A percentile compares a stretch with the other conserved stretches of the same genome.
Evolutionary conservation across 2,113 vertebrate species (phyloP).

Genomic region (Ondatra zibethicus): DNA sequence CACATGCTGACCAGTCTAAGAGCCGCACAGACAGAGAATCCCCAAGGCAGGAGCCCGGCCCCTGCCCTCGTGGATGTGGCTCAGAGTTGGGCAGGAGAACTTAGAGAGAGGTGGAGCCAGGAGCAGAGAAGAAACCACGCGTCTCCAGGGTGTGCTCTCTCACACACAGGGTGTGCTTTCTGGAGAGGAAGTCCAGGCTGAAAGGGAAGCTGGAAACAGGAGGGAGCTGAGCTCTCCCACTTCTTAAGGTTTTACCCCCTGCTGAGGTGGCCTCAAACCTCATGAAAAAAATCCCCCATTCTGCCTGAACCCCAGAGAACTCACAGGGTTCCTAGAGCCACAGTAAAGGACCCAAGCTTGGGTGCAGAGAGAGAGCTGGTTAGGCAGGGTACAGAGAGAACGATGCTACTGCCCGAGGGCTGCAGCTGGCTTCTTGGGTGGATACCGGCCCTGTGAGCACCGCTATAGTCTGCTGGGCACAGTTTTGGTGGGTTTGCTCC

Average conservation of each 20-base stretch:
- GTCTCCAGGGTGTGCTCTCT: not conserved
- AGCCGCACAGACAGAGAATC: not conserved
- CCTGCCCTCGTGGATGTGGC: not conserved
- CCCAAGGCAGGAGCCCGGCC: not conserved
- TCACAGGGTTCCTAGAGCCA: not conserved
- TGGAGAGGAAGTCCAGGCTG: not conserved
- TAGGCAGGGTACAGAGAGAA: too few species aligned
- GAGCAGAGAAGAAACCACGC: fast-evolving
- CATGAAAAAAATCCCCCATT: too few species aligned
- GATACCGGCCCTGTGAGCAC: too few species aligned
- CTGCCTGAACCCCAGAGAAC: not conserved
- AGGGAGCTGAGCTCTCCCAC: too few species aligned
- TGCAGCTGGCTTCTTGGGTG: not conserved
- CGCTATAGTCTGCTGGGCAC: not conserved
- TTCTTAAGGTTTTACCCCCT: too few species aligned
- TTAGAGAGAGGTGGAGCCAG: fast-evolving
- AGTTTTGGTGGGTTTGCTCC: not conserved
- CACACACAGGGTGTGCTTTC: too few species aligned
- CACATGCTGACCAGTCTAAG: not conserved
- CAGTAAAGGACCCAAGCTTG: not conserved
- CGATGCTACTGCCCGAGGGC: not conserved
- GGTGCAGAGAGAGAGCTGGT: not conserved
- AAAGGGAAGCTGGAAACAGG: not conserved
- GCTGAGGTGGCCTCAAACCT: not conserved
- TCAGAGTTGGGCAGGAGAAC: not conserved